These are phyloP conservation scores for Liposcelis brunnea DNA, from an alignment of 2,888 invertebrate genomes.

Conservation along the genomic window DNA sequence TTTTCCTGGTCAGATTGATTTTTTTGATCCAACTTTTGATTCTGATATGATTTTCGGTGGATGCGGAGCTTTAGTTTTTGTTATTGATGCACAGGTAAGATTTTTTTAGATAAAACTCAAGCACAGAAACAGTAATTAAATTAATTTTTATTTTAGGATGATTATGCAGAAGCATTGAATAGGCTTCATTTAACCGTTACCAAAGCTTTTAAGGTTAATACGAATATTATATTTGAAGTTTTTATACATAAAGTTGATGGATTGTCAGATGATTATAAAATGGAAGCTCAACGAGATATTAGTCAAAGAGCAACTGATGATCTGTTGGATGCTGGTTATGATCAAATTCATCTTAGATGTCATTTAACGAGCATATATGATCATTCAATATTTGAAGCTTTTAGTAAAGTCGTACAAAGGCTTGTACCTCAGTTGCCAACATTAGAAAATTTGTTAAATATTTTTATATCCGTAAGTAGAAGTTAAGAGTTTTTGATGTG, in stretches of 20 bases:
- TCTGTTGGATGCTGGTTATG: conserved; percentile 65
- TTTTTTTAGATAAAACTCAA: conserved; percentile 7
- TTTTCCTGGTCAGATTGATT: conserved; percentile 97
- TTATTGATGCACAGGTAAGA: conserved; percentile 85
- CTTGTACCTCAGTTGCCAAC: conserved; percentile 93
- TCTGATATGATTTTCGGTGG: conserved; percentile 92
- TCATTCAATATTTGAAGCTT: conserved; percentile 99
- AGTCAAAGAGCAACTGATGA: conserved; percentile 94
- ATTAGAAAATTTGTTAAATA: conserved; percentile 91
- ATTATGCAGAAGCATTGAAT: conserved; percentile 88
- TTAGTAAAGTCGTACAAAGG: conserved; percentile 99
- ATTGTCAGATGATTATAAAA: conserved; percentile 95
- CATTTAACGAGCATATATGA: conserved; percentile 98
- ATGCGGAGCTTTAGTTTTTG: conserved; percentile 95
- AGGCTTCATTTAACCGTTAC: conserved; percentile 86
- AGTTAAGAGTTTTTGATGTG: conserved; percentile 6
- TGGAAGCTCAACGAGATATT: conserved; percentile 97
- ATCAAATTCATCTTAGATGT: conserved; percentile 82
- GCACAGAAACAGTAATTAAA: too few relatives aligned
- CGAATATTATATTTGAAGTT: conserved; percentile 90
- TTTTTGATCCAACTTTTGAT: conserved; percentile 91
- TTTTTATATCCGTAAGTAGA: conserved; percentile 79
- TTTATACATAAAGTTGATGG: conserved; percentile 99
- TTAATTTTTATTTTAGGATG: conserved; percentile 58
- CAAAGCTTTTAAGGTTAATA: conserved; percentile 89